phyloP scores from a whole-genome alignment of 2,113 vertebrate species.

The Marcusenius ussheri region DNA sequence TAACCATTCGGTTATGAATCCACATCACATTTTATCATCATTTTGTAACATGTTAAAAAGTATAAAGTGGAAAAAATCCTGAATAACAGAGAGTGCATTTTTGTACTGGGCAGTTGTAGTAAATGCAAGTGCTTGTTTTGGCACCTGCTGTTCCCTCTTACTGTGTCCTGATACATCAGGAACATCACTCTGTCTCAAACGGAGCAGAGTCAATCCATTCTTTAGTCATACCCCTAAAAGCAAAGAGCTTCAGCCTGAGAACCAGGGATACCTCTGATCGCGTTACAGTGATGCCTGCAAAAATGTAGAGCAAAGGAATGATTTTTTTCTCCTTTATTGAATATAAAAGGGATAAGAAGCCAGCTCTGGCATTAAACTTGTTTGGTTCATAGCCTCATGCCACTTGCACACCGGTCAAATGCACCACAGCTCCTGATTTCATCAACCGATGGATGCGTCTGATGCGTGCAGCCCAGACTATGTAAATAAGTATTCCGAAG shows the following conservation, averaged over 20 bases:
- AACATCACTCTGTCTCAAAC: neutral
- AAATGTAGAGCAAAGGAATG: slow-evolving; percentile 20
- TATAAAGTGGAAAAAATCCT: neutral
- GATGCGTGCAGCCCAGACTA: neutral
- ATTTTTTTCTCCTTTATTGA: slow-evolving; percentile 25
- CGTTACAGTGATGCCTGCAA: slow-evolving; percentile 12
- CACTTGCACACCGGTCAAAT: neutral
- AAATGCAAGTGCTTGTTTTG: neutral
- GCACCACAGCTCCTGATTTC: neutral
- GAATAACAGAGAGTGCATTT: neutral
- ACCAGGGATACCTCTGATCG: slow-evolving; percentile 28
- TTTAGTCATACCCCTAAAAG: slow-evolving; percentile 16
- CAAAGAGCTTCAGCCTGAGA: slow-evolving; percentile 16
- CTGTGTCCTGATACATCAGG: neutral
- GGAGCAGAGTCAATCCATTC: slow-evolving; percentile 9
- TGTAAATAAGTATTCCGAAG: neutral
- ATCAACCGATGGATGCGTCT: neutral
- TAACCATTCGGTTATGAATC: neutral
- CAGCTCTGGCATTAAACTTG: slow-evolving; percentile 13
- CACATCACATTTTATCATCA: neutral
- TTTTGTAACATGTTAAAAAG: neutral
- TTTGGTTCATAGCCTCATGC: neutral
- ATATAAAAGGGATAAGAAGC: slow-evolving; percentile 5
- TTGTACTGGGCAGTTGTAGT: neutral
- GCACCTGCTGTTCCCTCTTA: slow-evolving; percentile 15